Evolutionary conservation across 1,140 invertebrate species (phyloP).

Genomic region (Cotesia chilonis): DNA sequence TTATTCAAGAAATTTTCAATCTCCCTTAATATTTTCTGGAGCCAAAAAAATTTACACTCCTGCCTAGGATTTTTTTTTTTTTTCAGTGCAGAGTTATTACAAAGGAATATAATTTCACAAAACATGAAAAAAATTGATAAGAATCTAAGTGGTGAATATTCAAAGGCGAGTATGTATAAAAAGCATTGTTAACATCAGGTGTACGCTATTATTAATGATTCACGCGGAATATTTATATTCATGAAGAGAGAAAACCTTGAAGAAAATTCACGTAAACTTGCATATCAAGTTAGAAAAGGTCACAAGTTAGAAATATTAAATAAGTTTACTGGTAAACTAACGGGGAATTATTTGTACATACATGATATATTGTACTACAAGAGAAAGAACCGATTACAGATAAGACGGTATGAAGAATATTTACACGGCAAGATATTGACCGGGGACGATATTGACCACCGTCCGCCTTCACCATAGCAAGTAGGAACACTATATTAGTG

Average conservation of each 20-base stretch:
- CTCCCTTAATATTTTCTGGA: too few species aligned
- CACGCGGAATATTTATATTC: conserved; percentile 31
- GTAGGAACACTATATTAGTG: not conserved
- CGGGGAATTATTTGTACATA: conserved; percentile 32
- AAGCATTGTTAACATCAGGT: not conserved
- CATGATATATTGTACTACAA: conserved; percentile 9
- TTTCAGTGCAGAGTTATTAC: conserved; percentile 1
- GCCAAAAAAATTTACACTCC: too few species aligned
- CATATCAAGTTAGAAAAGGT: conserved; percentile 40
- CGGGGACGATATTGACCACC: conserved; percentile 58
- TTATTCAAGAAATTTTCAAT: too few species aligned
- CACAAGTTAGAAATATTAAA: conserved; percentile 43
- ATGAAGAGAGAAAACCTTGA: conserved; percentile 52
- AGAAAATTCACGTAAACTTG: not conserved
- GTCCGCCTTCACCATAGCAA: conserved; percentile 41
- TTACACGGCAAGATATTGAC: conserved; percentile 63
- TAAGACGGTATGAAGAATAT: conserved; percentile 38
- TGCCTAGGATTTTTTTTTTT: not conserved
- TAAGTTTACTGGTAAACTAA: not conserved
- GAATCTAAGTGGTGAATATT: not conserved
- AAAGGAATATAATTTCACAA: too few species aligned
- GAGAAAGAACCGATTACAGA: conserved; percentile 34
- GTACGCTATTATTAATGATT: conserved; percentile 24
- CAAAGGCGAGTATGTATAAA: not conserved
- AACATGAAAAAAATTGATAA: not conserved